Percentiles rank a stretch among this genome's conserved stretches.
phyloP scores from a whole-genome alignment of 1,140 invertebrate genomes.

The Sogatella furcifera region DNA sequence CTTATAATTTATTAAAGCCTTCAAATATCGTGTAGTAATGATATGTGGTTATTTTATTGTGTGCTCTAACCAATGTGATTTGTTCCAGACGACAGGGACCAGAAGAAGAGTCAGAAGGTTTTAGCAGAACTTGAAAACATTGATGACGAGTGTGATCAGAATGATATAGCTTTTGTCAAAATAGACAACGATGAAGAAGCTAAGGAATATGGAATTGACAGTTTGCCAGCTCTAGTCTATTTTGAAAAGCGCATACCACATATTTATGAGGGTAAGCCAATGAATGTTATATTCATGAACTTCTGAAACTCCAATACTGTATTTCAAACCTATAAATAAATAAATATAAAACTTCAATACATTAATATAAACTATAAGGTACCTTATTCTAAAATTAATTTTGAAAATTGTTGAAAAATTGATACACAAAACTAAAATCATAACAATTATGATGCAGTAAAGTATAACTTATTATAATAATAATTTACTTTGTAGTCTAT shows the following conservation, averaged over 20 bases:
- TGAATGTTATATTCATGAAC: not conserved
- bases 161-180: conserved; percentile 87
- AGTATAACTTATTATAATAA: too few species aligned
- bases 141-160: conserved; percentile 86
- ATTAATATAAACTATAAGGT: too few species aligned
- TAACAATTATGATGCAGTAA: too few species aligned
- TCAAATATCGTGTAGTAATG: too few species aligned
- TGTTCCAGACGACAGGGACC: conserved; percentile 77
- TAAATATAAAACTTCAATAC: not conserved
- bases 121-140: conserved; percentile 83
- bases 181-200: conserved; percentile 81
- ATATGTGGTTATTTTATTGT: too few species aligned
- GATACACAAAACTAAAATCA: not conserved
- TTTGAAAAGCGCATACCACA: conserved; percentile 82
- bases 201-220: conserved; percentile 79
- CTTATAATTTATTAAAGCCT: too few species aligned
- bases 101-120: conserved; percentile 82
- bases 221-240: conserved; percentile 67
- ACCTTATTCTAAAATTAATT: too few species aligned
- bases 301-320: not conserved
- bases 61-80: too few species aligned
- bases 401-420: too few species aligned
- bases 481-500: too few species aligned
- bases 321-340: not conserved
- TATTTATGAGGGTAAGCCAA: conserved; percentile 62